Evolutionary conservation across 2,888 invertebrate genomes (phyloP), one percentile per base, ranked within the genome.

Genomic region (Tenthredo distinguenda): DNA sequence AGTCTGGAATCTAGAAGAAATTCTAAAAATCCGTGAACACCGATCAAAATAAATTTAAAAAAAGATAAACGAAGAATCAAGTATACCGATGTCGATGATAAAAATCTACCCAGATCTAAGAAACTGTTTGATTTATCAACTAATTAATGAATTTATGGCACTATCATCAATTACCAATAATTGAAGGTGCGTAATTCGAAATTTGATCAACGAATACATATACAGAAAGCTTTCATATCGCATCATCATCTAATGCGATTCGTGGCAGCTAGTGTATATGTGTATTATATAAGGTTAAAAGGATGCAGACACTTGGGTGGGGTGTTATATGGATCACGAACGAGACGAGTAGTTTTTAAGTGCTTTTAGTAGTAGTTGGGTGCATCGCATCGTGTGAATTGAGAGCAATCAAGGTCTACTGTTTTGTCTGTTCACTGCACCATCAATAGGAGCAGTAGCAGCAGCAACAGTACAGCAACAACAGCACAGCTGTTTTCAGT

Each of bases 331-430:
- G 55, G n/a, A 55, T 55, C 55, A 6, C 6, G 55, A 55, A 55
- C n/a, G 55, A 55, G 55, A 55, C n/a, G 55, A 55, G 55, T 55
- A 55, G 55, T 55, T 55, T 55, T 55, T 55, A n/a, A 55, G 55
- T 55, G 55, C 55, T 55, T 55, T 55, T 55, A 55, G 55, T 55
- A 55, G n/a, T 55, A 55, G n/a, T 55, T 55, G 18, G 55, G n/a
- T 55, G n/a, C 55, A 55, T 55, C 55, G 50, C 18, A 50, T 50
- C 18, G 55, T 55, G 55, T 55, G 7, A n/a, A 55, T 55, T 18
- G 7, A 55, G 55, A 55, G 55, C n/a, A 55, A 55, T 55, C 55
- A 55, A 55, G 55, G 55, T 55, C n/a, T 55, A 55, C 55, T 55
- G n/a, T 55, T 55, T 55, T 55, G 55, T 55, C 55, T 55, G 55